Conservation (phyloP, 1,140 invertebrate genomes). For the Aphelinus atriplicis region DNA sequence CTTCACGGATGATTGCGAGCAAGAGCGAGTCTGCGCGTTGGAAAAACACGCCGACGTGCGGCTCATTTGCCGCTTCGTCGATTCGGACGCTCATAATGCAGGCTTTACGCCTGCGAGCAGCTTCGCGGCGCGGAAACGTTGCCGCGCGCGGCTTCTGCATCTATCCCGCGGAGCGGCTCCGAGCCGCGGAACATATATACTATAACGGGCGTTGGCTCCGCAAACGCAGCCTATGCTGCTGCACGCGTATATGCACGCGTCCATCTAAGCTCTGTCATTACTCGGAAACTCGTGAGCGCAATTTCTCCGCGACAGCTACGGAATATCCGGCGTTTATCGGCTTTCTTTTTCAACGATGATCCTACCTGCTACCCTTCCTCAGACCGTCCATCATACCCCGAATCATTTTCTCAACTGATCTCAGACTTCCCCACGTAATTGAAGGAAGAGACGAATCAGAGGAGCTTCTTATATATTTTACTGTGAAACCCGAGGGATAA, state of each 20-base stretch:
- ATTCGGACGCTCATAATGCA: slow-evolving; percentile 12
- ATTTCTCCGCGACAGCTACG: no score
- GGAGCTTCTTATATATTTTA: no score
- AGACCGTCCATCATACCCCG: no score
- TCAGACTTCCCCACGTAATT: no score
- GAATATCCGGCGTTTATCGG: no score
- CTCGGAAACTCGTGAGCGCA: neutral
- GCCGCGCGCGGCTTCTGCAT: neutral
- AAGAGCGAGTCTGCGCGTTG: neutral
- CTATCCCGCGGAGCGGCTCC: neutral
- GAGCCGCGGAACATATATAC: neutral
- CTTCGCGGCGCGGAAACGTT: slow-evolving; percentile 31
- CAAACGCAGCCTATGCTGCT: slow-evolving; percentile 22
- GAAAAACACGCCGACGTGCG: neutral
- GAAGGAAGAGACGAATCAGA: no score
- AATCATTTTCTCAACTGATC: no score
- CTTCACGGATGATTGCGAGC: neutral
- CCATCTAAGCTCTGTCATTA: slow-evolving; percentile 29
- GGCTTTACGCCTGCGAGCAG: slow-evolving; percentile 22
- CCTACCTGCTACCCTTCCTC: no score
- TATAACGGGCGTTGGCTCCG: slow-evolving; percentile 10
- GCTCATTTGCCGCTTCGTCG: slow-evolving; percentile 33
- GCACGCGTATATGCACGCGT: neutral
- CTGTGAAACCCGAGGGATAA: no score
- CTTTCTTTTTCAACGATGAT: no score